Percentiles rank a stretch among this genome's conserved stretches.
phyloP scores from a whole-genome alignment of 2,797 vertebrate genomes.

The Ceryle rudis region DNA sequence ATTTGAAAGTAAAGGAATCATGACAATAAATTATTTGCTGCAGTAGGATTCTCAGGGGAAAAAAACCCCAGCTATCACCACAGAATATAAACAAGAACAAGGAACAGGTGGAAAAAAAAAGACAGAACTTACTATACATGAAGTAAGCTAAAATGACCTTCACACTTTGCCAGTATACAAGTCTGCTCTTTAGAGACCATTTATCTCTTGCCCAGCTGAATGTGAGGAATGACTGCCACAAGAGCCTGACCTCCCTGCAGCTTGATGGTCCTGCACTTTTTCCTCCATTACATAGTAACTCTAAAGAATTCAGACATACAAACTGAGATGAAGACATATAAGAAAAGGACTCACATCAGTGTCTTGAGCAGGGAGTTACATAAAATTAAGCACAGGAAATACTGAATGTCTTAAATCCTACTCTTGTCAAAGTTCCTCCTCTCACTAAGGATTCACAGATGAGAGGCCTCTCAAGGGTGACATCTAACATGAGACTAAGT shows the following conservation, averaged over 20 bases:
- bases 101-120: background rate
- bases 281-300: background rate
- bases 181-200: background rate
- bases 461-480: background rate
- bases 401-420: background rate
- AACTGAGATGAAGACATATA: rapidly evolving
- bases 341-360: background rate
- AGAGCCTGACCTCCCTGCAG: background rate
- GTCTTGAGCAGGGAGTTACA: background rate
- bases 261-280: background rate
- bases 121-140: background rate
- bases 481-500: background rate
- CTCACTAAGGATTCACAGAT: background rate
- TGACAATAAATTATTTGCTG: background rate
- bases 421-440: background rate
- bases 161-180: background rate
- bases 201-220: background rate
- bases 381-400: background rate
- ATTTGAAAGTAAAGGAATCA: background rate
- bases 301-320: background rate
- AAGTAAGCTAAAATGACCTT: background rate
- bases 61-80: background rate
- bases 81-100: background rate
- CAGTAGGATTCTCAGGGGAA: background rate
- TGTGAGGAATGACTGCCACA: background rate